Percentiles rank a stretch among this genome's conserved stretches.
These are phyloP conservation scores for Bettongia penicillata DNA, from an alignment of 2,113 vertebrate species.

Conservation along the genomic window DNA sequence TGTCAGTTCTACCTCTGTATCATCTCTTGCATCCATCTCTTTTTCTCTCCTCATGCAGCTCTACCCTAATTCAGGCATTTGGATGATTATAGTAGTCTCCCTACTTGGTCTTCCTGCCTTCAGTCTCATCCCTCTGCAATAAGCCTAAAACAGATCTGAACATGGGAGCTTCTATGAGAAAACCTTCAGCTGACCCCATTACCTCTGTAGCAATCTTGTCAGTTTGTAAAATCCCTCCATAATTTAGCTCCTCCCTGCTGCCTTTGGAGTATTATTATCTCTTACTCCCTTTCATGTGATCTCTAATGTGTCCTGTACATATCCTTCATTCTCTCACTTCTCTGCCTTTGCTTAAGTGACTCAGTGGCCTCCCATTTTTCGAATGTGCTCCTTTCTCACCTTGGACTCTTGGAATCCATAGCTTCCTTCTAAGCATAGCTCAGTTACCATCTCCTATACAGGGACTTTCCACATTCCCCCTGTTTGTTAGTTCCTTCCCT, in stretches of 20 bases:
- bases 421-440: background rate
- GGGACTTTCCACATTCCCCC: background rate
- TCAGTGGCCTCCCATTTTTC: background rate
- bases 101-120: background rate
- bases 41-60: background rate
- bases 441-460: background rate
- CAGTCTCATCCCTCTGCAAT: background rate
- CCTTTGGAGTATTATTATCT: background rate
- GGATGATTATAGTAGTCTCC: background rate
- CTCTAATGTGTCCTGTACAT: background rate
- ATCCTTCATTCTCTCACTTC: background rate
- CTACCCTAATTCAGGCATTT: background rate
- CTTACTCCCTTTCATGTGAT: background rate
- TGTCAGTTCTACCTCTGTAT: background rate
- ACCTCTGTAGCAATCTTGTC: background rate
- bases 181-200: background rate
- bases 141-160: background rate
- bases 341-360: background rate
- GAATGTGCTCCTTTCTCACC: background rate
- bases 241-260: background rate
- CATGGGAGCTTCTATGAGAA: background rate
- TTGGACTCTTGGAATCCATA: background rate
- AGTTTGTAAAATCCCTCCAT: background rate
- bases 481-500: background rate
- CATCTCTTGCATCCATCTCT: background rate